Evolutionary conservation across 2,113 vertebrate species (phyloP).

Genomic region (Chaetops frenatus): DNA sequence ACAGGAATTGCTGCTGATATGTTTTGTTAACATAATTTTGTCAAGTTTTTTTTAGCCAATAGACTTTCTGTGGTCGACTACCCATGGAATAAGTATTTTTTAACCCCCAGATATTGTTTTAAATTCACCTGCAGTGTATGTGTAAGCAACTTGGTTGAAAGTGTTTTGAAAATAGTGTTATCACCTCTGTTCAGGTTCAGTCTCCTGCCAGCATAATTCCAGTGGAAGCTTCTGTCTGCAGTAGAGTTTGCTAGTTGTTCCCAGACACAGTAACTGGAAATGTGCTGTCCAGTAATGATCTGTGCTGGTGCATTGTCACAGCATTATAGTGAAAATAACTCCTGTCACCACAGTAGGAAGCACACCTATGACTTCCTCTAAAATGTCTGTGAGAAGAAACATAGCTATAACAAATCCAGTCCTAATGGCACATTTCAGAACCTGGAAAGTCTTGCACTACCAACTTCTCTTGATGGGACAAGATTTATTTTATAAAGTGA

Average conservation of each 20-base stretch:
- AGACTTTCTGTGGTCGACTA: not conserved
- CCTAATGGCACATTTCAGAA: not conserved
- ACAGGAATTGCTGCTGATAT: not conserved
- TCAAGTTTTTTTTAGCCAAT: not conserved
- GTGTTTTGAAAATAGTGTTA: not conserved
- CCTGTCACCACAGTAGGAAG: not conserved
- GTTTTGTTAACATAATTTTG: not conserved
- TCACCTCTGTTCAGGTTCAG: not conserved
- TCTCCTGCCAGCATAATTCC: not conserved
- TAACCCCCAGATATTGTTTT: not conserved
- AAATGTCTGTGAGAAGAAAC: not conserved
- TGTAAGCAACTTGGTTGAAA: not conserved
- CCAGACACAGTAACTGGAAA: not conserved
- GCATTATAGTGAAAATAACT: not conserved
- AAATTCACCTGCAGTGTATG: not conserved
- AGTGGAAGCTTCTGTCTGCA: not conserved
- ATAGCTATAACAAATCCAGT: not conserved
- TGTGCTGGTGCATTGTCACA: not conserved
- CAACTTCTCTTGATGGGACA: not conserved
- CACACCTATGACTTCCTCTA: not conserved
- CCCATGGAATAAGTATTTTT: not conserved
- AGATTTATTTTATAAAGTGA: not conserved
- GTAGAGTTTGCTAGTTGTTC: not conserved
- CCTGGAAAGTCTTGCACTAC: not conserved
- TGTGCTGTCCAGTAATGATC: not conserved